phyloP scores from a whole-genome alignment of 2,797 vertebrate species.

The Sylvilagus floridanus region DNA sequence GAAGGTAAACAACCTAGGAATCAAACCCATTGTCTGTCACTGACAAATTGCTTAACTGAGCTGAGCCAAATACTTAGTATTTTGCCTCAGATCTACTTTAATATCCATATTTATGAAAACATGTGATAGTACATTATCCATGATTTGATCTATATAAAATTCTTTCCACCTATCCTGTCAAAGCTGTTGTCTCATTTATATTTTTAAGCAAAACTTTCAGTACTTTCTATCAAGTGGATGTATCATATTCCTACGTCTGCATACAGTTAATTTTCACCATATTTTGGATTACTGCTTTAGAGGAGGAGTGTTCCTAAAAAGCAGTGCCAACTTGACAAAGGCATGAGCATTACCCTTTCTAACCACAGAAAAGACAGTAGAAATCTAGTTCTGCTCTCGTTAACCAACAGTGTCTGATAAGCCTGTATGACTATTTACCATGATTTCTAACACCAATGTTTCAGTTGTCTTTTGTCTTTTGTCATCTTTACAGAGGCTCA shows the following conservation, averaged over 20 bases:
- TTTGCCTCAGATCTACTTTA: slow-evolving; percentile 30
- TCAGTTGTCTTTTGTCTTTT: slow-evolving; percentile 34
- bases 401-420: neutral
- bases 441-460: neutral
- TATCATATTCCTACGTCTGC: neutral
- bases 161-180: neutral
- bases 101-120: slow-evolving; percentile 43
- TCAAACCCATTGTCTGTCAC: neutral
- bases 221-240: neutral
- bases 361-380: neutral
- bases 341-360: neutral
- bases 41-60: slow-evolving; percentile 4
- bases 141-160: slow-evolving; percentile 3
- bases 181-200: neutral
- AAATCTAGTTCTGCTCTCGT: neutral
- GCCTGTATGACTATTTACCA: neutral
- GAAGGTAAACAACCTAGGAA: neutral
- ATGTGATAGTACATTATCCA: neutral
- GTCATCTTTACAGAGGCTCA: slow-evolving; percentile 1
- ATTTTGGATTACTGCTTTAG: neutral
- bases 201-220: neutral
- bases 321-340: neutral
- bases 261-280: neutral
- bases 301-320: neutral
- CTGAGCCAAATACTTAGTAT: neutral